Evolutionary conservation across 1,140 invertebrate species (phyloP).

Genomic region (Diachasma alloeum): DNA sequence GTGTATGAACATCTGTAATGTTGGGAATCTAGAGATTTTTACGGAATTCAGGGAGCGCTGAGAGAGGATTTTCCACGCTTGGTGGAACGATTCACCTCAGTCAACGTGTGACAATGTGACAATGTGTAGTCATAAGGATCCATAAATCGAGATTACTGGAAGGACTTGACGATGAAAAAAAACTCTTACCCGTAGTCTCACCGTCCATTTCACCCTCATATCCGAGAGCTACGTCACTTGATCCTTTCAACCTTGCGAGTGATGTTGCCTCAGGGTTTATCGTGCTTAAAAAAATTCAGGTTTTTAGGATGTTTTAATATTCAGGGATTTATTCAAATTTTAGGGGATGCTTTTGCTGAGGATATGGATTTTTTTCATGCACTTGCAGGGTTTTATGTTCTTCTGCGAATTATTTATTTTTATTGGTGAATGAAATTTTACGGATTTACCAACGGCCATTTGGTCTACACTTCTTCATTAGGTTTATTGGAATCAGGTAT

Average conservation of each 20-base stretch:
- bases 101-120: background rate
- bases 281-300: no score
- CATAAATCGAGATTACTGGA: background rate
- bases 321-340: no score
- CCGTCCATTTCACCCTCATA: no score
- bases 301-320: no score
- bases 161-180: background rate
- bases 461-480: no score
- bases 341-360: no score
- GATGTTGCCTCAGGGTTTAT: background rate
- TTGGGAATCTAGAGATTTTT: background rate
- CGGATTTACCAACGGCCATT: no score
- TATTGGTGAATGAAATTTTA: no score
- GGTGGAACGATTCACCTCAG: background rate
- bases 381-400: no score
- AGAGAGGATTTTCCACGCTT: background rate
- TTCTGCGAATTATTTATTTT: no score
- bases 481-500: no score
- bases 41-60: background rate
- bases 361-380: no score
- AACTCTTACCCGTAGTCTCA: background rate
- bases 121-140: background rate
- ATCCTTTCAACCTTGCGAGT: background rate
- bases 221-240: background rate
- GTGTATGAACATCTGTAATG: background rate